Evolutionary conservation across 2,888 invertebrate genomes (phyloP).

Genomic region (Agonopterix arenella): DNA sequence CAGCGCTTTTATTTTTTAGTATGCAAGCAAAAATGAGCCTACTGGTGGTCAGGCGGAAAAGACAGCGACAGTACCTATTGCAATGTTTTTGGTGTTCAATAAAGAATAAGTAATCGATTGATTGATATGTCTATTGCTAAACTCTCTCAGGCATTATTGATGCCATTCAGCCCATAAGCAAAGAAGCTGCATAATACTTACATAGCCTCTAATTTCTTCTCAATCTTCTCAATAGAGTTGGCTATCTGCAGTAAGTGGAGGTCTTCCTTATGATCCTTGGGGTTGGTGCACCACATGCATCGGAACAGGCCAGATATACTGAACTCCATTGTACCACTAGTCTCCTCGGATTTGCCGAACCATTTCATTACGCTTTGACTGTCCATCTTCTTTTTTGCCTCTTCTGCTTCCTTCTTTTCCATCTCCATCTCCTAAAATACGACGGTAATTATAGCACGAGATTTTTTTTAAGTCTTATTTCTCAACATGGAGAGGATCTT

Average conservation of each 20-base stretch:
- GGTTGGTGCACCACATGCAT: conserved; percentile 92
- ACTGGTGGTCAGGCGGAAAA: no score
- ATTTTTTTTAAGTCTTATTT: no score
- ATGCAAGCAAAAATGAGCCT: no score
- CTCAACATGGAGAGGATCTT: no score
- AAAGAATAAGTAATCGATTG: no score
- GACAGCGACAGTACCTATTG: no score
- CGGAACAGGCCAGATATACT: conserved; percentile 91
- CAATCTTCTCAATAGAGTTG: conserved; percentile 85
- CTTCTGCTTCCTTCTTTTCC: conserved; percentile 87
- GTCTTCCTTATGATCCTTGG: conserved; percentile 89
- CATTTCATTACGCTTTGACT: conserved; percentile 87
- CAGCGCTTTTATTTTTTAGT: no score
- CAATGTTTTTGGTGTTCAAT: no score
- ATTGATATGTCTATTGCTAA: no score
- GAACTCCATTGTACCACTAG: conserved; percentile 90
- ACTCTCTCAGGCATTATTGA: no score
- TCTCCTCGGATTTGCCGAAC: conserved; percentile 83
- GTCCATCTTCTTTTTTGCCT: conserved; percentile 87
- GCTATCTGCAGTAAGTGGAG: conserved; percentile 89
- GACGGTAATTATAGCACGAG: no score
- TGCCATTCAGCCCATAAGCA: no score
- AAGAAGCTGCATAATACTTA: conserved; percentile 25
- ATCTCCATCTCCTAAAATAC: conserved; percentile 84
- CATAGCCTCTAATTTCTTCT: conserved; percentile 82